phyloP scores from a whole-genome alignment of 2,797 vertebrate species.

The Neomorphus geoffroyi region DNA sequence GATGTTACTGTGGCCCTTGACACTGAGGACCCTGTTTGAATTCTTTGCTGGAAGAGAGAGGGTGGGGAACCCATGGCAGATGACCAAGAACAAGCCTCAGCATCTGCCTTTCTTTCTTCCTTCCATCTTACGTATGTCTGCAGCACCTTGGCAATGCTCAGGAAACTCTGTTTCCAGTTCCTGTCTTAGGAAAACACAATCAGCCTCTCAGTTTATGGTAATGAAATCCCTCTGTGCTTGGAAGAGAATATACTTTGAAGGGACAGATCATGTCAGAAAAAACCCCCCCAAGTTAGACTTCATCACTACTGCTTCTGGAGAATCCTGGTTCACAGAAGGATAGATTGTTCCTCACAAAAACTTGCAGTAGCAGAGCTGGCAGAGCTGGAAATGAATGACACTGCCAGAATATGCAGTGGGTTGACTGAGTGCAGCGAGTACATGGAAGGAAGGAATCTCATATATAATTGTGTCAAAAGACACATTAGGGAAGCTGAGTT shows the following conservation, averaged over 20 bases:
- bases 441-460: background rate
- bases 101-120: slow-evolving; percentile 7
- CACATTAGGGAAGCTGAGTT: background rate
- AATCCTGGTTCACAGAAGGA: background rate
- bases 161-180: slow-evolving; percentile 30
- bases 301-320: background rate
- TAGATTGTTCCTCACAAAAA: background rate
- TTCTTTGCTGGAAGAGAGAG: background rate
- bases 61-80: background rate
- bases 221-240: slow-evolving; percentile 9
- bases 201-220: background rate
- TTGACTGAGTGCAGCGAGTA: background rate
- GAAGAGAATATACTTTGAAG: background rate
- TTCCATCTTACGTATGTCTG: background rate
- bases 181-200: background rate
- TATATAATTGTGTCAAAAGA: background rate
- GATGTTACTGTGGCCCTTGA: background rate
- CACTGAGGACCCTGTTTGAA: background rate
- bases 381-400: background rate
- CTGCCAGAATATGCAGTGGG: background rate
- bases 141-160: slow-evolving; percentile 6
- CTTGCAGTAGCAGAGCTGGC: background rate
- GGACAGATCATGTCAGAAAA: background rate
- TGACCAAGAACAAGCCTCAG: slow-evolving; percentile 17
- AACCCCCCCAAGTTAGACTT: background rate